Evolutionary conservation across 53 echinoderm and acorn worm species (phyloP).

Genomic region (Zoroaster sp.): DNA sequence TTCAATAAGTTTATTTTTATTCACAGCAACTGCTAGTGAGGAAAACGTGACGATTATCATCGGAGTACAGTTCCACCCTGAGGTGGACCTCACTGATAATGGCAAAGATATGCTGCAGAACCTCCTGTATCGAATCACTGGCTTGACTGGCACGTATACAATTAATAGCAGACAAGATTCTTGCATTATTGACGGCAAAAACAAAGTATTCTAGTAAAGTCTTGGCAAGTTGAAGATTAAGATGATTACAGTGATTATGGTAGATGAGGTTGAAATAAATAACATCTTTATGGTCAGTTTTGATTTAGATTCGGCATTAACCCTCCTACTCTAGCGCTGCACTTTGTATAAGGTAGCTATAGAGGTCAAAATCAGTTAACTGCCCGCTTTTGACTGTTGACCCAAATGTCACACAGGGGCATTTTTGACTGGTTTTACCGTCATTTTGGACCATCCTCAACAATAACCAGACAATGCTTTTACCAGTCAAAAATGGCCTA

Average conservation of each 20-base stretch:
- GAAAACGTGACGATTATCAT: constrained; percentile 1
- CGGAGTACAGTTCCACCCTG: constrained; percentile 97
- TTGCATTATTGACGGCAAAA: constrained; percentile 74
- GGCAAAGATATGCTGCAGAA: constrained; percentile 87
- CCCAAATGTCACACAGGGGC: too few species aligned
- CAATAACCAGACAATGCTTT: too few species aligned
- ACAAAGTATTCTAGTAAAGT: constrained; percentile 83
- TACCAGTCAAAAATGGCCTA: too few species aligned
- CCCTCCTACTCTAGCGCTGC: too few species aligned
- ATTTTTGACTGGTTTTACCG: too few species aligned
- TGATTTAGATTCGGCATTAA: too few species aligned
- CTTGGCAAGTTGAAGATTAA: constrained; percentile 63
- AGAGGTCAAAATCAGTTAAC: too few species aligned
- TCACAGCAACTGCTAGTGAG: constrained; percentile 88
- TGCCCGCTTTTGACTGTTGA: too few species aligned
- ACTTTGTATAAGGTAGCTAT: too few species aligned
- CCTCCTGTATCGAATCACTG: constrained; percentile 73
- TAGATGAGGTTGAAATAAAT: background rate
- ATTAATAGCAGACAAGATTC: constrained; percentile 73
- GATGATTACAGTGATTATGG: background rate
- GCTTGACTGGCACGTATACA: constrained; percentile 75
- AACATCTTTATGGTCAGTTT: too few species aligned
- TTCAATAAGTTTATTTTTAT: background rate
- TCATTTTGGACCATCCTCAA: too few species aligned
- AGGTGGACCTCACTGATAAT: constrained; percentile 90